phyloP scores from a whole-genome alignment of 2,797 vertebrate species.

The Acipenser transmontanus region DNA sequence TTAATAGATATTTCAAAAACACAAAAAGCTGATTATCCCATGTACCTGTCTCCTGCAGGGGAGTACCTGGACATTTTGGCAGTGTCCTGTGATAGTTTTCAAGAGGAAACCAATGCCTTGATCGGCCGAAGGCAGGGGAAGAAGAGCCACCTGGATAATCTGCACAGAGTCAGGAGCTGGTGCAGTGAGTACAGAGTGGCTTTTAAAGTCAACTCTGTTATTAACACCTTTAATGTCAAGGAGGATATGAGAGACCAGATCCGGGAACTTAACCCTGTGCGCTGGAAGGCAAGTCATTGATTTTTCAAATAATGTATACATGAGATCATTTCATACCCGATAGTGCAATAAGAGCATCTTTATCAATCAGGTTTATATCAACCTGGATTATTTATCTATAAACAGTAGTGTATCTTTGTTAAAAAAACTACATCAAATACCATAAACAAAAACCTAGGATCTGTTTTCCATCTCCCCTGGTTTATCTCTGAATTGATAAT shows the following conservation, averaged over 20 bases:
- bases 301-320: neutral
- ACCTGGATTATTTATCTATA: too few relatives aligned
- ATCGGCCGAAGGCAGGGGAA: slow-evolving; percentile 82
- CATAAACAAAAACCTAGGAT: too few relatives aligned
- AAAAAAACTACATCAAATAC: too few relatives aligned
- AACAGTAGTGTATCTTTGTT: too few relatives aligned
- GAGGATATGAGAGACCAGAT: slow-evolving; percentile 82
- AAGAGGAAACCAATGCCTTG: slow-evolving; percentile 76
- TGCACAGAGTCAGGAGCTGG: slow-evolving; percentile 74
- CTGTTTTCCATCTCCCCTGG: too few relatives aligned
- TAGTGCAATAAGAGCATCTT: too few relatives aligned
- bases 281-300: slow-evolving; percentile 77
- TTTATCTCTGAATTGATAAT: too few relatives aligned
- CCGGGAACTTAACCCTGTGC: slow-evolving; percentile 68
- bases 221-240: slow-evolving; percentile 81
- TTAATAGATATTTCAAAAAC: too few relatives aligned
- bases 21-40: neutral
- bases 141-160: slow-evolving; percentile 79
- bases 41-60: slow-evolving; percentile 48
- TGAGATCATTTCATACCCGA: neutral
- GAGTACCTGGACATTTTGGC: slow-evolving; percentile 84
- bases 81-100: slow-evolving; percentile 89
- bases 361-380: too few relatives aligned
- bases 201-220: slow-evolving; percentile 93
- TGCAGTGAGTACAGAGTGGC: slow-evolving; percentile 78